These are phyloP conservation scores for Paramuricea clavata DNA, from an alignment of 92 coral and sea anemone species.

Conservation along the genomic window DNA sequence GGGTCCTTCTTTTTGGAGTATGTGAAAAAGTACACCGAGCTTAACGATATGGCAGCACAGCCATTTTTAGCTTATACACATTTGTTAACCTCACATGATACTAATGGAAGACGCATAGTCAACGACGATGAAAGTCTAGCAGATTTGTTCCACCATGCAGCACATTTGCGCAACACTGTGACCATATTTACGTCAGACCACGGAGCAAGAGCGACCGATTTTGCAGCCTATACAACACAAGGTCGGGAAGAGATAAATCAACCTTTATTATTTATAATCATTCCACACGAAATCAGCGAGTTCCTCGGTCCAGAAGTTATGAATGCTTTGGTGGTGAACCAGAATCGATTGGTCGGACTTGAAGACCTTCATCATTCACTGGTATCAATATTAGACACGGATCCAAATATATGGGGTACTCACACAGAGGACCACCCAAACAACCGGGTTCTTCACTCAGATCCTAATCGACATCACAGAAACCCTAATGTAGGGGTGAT, in stretches of 20 bases:
- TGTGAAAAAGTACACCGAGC: constrained; percentile 67
- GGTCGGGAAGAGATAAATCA: constrained; percentile 60
- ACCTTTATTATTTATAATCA: constrained; percentile 87
- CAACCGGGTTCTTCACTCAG: neutral
- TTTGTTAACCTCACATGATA: constrained; percentile 90
- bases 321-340: constrained; percentile 76
- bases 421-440: neutral
- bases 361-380: constrained; percentile 78
- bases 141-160: constrained; percentile 15
- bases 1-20: constrained; percentile 77
- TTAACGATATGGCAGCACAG: constrained; percentile 51
- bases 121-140: constrained; percentile 34
- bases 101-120: constrained; percentile 77
- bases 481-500: neutral
- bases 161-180: constrained; percentile 31
- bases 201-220: constrained; percentile 8
- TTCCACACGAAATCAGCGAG: constrained; percentile 83
- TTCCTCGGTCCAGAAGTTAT: constrained; percentile 75
- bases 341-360: constrained; percentile 79
- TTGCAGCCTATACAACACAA: constrained; percentile 5
- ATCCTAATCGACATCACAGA: neutral
- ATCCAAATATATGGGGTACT: neutral
- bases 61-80: constrained; percentile 88
- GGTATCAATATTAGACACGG: constrained; percentile 37
- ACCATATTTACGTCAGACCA: constrained; percentile 41